These are phyloP conservation scores for Morelia viridis DNA, from an alignment of 2,797 vertebrate species.

Conservation along the genomic window DNA sequence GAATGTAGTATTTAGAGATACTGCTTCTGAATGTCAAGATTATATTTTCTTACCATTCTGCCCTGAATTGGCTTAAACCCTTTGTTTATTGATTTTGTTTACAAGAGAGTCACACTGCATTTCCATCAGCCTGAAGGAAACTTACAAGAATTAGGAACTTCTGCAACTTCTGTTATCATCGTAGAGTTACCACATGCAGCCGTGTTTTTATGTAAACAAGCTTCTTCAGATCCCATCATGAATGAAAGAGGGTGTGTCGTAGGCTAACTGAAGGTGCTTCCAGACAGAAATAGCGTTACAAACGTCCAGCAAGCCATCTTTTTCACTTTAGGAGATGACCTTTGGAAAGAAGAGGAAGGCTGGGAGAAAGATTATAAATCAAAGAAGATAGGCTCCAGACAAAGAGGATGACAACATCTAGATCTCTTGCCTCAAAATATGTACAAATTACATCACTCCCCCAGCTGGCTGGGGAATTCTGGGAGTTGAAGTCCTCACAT, in stretches of 20 bases:
- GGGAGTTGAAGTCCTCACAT: too few relatives aligned
- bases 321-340: neutral
- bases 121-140: neutral
- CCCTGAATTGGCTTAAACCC: neutral
- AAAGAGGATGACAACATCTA: too few relatives aligned
- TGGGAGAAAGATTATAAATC: neutral
- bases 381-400: neutral
- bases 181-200: neutral
- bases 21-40: neutral
- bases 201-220: conserved; percentile 35
- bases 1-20: neutral
- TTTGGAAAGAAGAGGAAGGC: neutral
- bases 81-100: neutral
- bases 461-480: too few relatives aligned
- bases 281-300: neutral
- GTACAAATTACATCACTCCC: too few relatives aligned
- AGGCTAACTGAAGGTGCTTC: neutral
- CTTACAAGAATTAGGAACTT: neutral
- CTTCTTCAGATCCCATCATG: neutral
- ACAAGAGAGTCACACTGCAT: neutral
- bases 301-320: neutral
- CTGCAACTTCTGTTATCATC: neutral
- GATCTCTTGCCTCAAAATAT: too few relatives aligned
- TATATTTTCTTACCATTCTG: neutral
- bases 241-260: neutral